Conservation (phyloP, 2,888 invertebrate species). For the Lasioglossum leucozonium region DNA sequence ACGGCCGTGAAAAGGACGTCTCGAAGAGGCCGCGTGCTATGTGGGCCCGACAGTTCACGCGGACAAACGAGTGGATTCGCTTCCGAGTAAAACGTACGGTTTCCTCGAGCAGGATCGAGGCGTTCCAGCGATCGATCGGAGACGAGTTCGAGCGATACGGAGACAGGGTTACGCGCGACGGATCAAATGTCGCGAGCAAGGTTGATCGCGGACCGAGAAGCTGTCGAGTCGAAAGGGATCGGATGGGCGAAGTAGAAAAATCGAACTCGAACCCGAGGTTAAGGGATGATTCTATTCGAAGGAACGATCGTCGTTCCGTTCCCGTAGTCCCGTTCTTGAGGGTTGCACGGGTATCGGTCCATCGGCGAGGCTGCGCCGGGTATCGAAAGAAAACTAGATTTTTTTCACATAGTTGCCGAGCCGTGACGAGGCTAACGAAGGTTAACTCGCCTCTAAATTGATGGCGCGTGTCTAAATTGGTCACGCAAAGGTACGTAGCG, state of each 20-base stretch:
- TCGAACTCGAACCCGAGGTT: too few relatives aligned
- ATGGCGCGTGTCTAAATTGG: conserved; percentile 52
- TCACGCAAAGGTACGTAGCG: conserved; percentile 18
- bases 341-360: too few relatives aligned
- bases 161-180: not conserved
- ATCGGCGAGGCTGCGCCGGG: too few relatives aligned
- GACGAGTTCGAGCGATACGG: not conserved
- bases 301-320: too few relatives aligned
- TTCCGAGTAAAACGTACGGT: not conserved
- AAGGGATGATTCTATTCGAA: not conserved
- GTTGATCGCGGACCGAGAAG: not conserved
- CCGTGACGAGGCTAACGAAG: conserved; percentile 46
- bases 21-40: too few relatives aligned
- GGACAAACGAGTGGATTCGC: too few relatives aligned
- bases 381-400: conserved; percentile 3
- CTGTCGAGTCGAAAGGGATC: too few relatives aligned
- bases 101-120: too few relatives aligned
- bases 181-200: conserved; percentile 14
- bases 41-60: too few relatives aligned
- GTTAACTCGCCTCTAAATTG: conserved; percentile 53
- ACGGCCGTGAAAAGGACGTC: too few relatives aligned
- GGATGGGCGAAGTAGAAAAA: not conserved
- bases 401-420: conserved; percentile 20
- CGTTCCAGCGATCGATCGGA: not conserved
- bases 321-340: too few relatives aligned